Evolutionary conservation across 2,888 invertebrate genomes (phyloP).

Genomic region (Lasioglossum marginatum): DNA sequence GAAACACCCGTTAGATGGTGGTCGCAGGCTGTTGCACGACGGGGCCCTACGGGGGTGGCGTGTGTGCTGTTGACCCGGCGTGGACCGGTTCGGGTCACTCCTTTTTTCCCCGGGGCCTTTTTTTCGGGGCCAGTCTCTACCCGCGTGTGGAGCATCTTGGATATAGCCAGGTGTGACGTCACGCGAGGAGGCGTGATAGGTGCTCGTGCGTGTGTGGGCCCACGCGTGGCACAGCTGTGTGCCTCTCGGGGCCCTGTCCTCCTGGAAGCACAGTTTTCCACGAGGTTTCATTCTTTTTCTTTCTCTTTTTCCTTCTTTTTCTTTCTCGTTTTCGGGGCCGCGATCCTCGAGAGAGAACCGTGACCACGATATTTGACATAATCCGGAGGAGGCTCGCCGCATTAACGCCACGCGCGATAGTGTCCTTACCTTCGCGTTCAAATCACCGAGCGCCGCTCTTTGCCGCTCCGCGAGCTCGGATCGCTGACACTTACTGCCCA

Average conservation of each 20-base stretch:
- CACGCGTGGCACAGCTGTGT: slow-evolving; percentile 65
- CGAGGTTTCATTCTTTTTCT: not conserved
- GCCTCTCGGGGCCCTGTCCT: slow-evolving; percentile 40
- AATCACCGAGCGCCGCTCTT: slow-evolving; percentile 4
- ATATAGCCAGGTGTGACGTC: slow-evolving; percentile 77
- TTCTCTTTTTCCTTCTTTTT: not conserved
- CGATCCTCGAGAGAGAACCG: not conserved
- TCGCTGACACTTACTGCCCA: slow-evolving; percentile 9
- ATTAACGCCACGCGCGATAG: slow-evolving; percentile 1
- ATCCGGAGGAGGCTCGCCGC: not conserved
- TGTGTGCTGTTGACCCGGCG: slow-evolving; percentile 74
- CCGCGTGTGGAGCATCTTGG: slow-evolving; percentile 32
- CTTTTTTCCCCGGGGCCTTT: slow-evolving; percentile 67
- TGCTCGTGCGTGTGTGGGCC: slow-evolving; percentile 70
- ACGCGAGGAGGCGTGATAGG: slow-evolving; percentile 76
- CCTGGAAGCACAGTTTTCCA: slow-evolving; percentile 17
- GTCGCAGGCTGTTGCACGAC: slow-evolving; percentile 56
- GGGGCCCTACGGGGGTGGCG: slow-evolving; percentile 71
- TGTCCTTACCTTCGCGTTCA: not conserved
- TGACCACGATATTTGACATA: not conserved
- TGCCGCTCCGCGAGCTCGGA: not conserved
- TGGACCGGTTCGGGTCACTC: slow-evolving; percentile 81
- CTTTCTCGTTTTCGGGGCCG: not conserved
- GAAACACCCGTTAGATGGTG: slow-evolving; percentile 68
- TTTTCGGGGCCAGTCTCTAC: slow-evolving; percentile 47